phyloP scores from a whole-genome alignment of 2,888 invertebrate species.

The Archips xylosteana region DNA sequence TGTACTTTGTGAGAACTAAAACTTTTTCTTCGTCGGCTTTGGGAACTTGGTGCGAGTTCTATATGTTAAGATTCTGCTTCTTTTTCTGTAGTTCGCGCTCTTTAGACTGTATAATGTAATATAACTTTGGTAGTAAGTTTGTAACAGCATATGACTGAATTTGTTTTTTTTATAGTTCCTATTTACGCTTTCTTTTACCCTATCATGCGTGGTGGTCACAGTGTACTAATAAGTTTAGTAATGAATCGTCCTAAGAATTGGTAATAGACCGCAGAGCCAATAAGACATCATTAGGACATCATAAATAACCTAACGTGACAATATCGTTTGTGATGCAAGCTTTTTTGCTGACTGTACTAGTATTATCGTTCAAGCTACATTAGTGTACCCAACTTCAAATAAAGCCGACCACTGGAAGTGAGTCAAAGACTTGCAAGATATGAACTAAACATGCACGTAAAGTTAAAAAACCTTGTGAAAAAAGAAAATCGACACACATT shows the following conservation, averaged over 20 bases:
- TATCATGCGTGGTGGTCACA: background rate
- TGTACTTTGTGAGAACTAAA: slow-evolving; percentile 29
- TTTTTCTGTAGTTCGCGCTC: slow-evolving; percentile 14
- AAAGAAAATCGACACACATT: background rate
- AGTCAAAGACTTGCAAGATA: too few relatives aligned
- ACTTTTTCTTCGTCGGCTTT: slow-evolving; percentile 25
- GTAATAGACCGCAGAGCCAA: too few relatives aligned
- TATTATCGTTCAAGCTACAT: too few relatives aligned
- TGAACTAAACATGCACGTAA: too few relatives aligned
- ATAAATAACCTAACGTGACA: too few relatives aligned
- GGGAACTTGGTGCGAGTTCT: slow-evolving; percentile 7
- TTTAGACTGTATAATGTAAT: slow-evolving; percentile 32
- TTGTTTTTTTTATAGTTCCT: background rate
- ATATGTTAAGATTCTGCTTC: slow-evolving; percentile 10
- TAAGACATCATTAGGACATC: too few relatives aligned
- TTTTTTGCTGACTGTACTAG: too few relatives aligned
- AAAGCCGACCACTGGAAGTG: too few relatives aligned
- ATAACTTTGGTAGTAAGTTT: slow-evolving; percentile 23
- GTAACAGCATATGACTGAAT: background rate
- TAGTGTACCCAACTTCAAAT: too few relatives aligned
- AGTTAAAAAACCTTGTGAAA: background rate
- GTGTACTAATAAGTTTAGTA: background rate
- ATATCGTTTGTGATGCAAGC: too few relatives aligned
- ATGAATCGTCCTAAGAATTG: background rate
- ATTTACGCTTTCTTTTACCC: background rate